These are phyloP conservation scores for Orchestes rusci DNA, from an alignment of 2,888 invertebrate genomes.

Conservation along the genomic window DNA sequence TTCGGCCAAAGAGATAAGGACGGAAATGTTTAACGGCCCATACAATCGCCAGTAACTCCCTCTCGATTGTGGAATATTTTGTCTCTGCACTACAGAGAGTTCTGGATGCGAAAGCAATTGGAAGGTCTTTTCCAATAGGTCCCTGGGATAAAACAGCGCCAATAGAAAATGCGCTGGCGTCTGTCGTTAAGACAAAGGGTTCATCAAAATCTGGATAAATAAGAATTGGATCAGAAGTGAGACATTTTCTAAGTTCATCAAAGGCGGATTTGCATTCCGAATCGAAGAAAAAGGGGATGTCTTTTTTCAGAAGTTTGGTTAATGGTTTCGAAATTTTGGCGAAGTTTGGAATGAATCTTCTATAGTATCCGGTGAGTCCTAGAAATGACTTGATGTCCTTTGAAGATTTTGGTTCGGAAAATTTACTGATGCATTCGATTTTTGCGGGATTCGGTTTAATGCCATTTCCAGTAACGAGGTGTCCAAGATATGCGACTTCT, in stretches of 20 bases:
- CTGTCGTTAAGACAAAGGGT: background rate
- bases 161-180: background rate
- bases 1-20: too few relatives aligned
- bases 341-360: slow-evolving; percentile 23
- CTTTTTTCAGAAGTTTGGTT: slow-evolving; percentile 15
- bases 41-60: too few relatives aligned
- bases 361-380: slow-evolving; percentile 24
- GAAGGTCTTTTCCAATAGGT: too few relatives aligned
- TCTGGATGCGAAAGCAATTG: too few relatives aligned
- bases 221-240: background rate
- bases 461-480: slow-evolving; percentile 25
- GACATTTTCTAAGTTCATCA: background rate
- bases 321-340: slow-evolving; percentile 16
- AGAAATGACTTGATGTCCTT: slow-evolving; percentile 28
- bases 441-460: slow-evolving; percentile 24
- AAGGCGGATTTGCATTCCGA: background rate
- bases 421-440: slow-evolving; percentile 23
- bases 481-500: slow-evolving; percentile 22
- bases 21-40: too few relatives aligned
- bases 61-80: too few relatives aligned
- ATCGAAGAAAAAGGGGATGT: background rate
- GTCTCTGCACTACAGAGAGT: too few relatives aligned
- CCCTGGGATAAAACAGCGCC: background rate
- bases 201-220: background rate
- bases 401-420: slow-evolving; percentile 22